These are phyloP conservation scores for Chrysopilus asiliformis DNA, from an alignment of 2,888 invertebrate species.

Conservation along the genomic window DNA sequence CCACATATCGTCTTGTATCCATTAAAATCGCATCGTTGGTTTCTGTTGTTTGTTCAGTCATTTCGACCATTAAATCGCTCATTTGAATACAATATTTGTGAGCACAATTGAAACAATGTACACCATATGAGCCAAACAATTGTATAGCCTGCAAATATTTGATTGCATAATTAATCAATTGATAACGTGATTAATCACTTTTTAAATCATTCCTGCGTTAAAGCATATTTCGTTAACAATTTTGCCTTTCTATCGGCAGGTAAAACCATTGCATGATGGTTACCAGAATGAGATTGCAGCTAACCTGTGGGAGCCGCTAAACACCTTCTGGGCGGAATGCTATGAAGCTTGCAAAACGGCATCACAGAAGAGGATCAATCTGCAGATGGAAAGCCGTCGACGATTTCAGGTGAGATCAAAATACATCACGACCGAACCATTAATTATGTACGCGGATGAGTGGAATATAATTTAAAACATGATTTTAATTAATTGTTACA, in stretches of 20 bases:
- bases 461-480: too few relatives aligned
- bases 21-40: too few relatives aligned
- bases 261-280: conserved; percentile 40
- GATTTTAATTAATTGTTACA: conserved; percentile 21
- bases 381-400: conserved; percentile 42
- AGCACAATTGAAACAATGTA: too few relatives aligned
- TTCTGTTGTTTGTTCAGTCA: too few relatives aligned
- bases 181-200: neutral
- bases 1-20: too few relatives aligned
- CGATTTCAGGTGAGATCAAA: conserved; percentile 43
- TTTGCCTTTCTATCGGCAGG: conserved; percentile 27
- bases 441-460: too few relatives aligned
- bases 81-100: too few relatives aligned
- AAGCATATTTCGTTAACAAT: conserved; percentile 1
- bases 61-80: too few relatives aligned
- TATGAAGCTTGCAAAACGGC: conserved; percentile 45
- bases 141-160: too few relatives aligned
- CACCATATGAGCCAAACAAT: too few relatives aligned
- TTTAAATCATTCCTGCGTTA: neutral
- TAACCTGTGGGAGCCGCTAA: conserved; percentile 40
- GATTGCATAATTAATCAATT: too few relatives aligned
- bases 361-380: conserved; percentile 40
- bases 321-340: conserved; percentile 46
- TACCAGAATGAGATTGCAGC: conserved; percentile 41
- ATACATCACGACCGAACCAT: too few relatives aligned